Base-by-base conservation (phyloP, 2,113 vertebrate genomes). In the Lasiurus borealis region DNA sequence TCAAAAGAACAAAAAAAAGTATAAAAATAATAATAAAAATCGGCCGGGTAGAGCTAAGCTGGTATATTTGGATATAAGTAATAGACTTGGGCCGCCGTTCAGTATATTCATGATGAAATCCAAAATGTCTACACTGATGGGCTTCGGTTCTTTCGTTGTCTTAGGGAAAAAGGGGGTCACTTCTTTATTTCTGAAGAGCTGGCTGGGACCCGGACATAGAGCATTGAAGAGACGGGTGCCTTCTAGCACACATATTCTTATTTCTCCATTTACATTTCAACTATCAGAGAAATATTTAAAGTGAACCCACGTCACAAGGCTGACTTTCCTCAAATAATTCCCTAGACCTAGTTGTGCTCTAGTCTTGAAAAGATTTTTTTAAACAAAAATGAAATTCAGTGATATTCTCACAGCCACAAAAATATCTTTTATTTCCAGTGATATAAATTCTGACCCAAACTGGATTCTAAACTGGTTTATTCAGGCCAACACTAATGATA, bases 401-500 rank as follows among this genome's bases (percentile, higher is more conserved):
- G 2, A 66, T 80, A 6, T 36, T 91, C 27, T 83, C 31, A 75
- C 18, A 59, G 57, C 57, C 73, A 64, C 27, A 48, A 82, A 93
- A 80, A 84, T 76, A 14, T 14, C 82, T 88, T 69, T 16, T 59
- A 12, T 14, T 85, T 88, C 64, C 27, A 88, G 40, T 46, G 46
- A 15, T 40, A 40, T 40, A 40, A 40, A 40, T 71, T 75, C 69
- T 75, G 44, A 77, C 21, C 64, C 72, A 73, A 54, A 57, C 16
- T 88, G 12, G 13, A 46, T 93, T 84, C 25, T 91, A 72, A 54
- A 66, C 21, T 10, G 14, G 6, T 34, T 62, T 62, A 90, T 84
- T 90, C 34, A 85, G 78, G 52, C 21, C 23, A 88, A 92, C 71
- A 92, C 75, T 46, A 92, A 88, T 81, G 88, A 82, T 23, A 85